These are phyloP conservation scores for Prietella phreatophila DNA, from an alignment of 2,113 vertebrate genomes.

Conservation along the genomic window DNA sequence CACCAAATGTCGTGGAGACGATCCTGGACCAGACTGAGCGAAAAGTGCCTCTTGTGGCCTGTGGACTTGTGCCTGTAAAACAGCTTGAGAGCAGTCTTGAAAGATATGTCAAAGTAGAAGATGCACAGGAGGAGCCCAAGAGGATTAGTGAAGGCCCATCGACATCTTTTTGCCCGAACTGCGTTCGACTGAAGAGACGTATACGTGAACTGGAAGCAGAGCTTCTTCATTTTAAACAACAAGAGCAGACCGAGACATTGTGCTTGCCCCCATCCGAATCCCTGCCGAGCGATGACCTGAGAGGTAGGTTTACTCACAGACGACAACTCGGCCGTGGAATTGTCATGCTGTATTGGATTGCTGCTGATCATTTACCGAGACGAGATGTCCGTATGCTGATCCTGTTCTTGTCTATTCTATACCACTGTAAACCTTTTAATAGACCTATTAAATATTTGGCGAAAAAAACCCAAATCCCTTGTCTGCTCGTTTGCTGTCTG, in stretches of 20 bases:
- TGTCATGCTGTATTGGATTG: constrained; percentile 16
- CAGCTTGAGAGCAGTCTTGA: constrained; percentile 40
- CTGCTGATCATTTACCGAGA: background rate
- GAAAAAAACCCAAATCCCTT: background rate
- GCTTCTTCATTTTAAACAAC: constrained; percentile 82
- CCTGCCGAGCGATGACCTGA: constrained; percentile 81
- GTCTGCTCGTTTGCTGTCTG: constrained; percentile 32
- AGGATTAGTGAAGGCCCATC: constrained; percentile 74
- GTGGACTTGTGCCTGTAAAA: constrained; percentile 54
- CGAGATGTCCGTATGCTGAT: background rate
- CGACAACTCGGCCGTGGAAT: constrained; percentile 22
- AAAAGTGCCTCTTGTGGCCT: constrained; percentile 63
- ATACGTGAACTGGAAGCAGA: constrained; percentile 91
- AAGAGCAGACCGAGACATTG: constrained; percentile 68
- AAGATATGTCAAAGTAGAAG: constrained; percentile 76
- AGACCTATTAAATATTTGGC: constrained; percentile 32
- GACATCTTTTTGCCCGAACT: constrained; percentile 94
- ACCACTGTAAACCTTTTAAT: constrained; percentile 17
- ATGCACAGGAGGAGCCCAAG: constrained; percentile 73
- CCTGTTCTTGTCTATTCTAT: background rate
- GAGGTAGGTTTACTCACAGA: constrained; percentile 76
- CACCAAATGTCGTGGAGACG: constrained; percentile 55
- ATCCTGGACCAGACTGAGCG: constrained; percentile 66
- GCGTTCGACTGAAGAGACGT: constrained; percentile 88
- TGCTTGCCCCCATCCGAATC: constrained; percentile 78